These are phyloP conservation scores for Leuciscus waleckii DNA, from an alignment of 2,797 vertebrate genomes.

Conservation along the genomic window DNA sequence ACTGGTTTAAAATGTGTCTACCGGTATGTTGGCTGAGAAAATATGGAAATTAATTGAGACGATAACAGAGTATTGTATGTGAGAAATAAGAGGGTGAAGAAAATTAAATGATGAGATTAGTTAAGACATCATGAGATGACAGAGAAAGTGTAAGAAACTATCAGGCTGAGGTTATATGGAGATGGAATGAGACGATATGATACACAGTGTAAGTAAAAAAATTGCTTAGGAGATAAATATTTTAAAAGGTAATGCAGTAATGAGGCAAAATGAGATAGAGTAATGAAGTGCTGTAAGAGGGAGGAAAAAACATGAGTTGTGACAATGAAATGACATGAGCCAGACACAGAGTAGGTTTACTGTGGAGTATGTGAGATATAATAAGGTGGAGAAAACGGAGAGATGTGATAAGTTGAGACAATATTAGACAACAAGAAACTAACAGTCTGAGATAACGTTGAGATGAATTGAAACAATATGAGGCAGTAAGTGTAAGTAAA, in stretches of 20 bases:
- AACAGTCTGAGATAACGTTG: neutral
- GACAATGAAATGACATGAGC: neutral
- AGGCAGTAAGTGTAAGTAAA: neutral
- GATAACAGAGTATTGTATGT: neutral
- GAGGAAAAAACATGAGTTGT: neutral
- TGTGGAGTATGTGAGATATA: too few relatives aligned
- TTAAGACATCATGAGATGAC: neutral
- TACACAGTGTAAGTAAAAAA: neutral
- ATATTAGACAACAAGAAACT: neutral
- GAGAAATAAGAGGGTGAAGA: neutral
- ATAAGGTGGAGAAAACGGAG: neutral
- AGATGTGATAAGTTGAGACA: neutral
- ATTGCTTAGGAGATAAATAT: neutral
- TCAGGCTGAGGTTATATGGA: too few relatives aligned
- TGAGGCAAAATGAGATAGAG: conserved; percentile 7
- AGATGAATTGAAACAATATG: too few relatives aligned
- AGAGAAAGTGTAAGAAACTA: neutral
- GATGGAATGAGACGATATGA: too few relatives aligned
- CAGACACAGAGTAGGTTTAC: neutral
- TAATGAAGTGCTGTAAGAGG: conserved; percentile 7
- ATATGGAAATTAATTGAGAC: neutral
- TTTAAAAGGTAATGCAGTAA: too few relatives aligned
- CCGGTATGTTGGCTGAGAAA: neutral
- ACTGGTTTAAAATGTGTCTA: too few relatives aligned
- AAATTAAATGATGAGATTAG: neutral